Evolutionary conservation across 2,888 invertebrate genomes (phyloP), one percentile per base, ranked within the genome.

Genomic region (Microplitis deprimator): DNA sequence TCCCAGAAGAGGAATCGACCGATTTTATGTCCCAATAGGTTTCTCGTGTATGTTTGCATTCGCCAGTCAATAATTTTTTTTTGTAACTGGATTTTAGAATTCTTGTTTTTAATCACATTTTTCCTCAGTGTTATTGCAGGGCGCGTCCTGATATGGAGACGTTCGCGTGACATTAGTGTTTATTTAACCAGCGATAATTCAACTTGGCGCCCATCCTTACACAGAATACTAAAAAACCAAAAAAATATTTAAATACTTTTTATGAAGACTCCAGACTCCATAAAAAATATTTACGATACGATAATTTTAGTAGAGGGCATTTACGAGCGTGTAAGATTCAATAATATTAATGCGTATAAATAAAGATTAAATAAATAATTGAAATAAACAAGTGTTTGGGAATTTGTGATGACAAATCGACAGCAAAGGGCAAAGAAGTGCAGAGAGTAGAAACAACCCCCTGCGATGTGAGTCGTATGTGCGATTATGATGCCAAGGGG

Each of bases 151-250:
- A 81, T 80, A 75, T 64, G 67, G 78, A 80, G 82, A 78, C 80
- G 84, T 84, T 86, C 81, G 85, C 87, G 84, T 81, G 81, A 83
- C 83, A 87, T 87, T 86, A 87, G 81, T 84, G 83, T 75, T 69
- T 88, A 84, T 88, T 88, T 88, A 86, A 83, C 85, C 82, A 87
- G 78, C 82, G 88, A 88, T 88, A 88, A 88, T 83, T 81, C 83
- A 85, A 80, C 81, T 82, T 82, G 83, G 82, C 82, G 83, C 82
- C 79, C 76, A 75, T 72, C 82, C 76, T 77, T 79, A 76, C 61
- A 65, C 16, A n/a, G 64, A n/a, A 20, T 64, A 17, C 62, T 16
- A 10, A n/a, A 62, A n/a, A 62, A 7, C n/a, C 62, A 17, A 62
- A 13, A 62, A 17, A 62, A 65, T 29, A 29, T 29, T 29, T 4